A percentile compares a stretch with the other conserved stretches of the same genome.
Conservation (phyloP, 2,888 invertebrate genomes). For the Folsomia candida region DNA sequence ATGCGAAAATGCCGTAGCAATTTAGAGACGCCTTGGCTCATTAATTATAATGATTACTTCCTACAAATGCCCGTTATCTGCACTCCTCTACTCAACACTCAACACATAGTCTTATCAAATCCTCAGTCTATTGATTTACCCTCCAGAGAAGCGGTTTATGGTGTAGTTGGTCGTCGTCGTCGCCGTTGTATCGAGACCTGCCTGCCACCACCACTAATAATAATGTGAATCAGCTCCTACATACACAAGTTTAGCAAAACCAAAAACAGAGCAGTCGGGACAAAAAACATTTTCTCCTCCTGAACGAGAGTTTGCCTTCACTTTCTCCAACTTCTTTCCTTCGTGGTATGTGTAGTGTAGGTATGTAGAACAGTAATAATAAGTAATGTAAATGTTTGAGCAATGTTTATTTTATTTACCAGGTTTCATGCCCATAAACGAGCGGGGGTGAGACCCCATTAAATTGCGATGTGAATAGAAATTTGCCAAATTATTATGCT, state of each 20-base stretch:
- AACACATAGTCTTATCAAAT: constrained; percentile 15
- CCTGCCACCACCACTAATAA: background rate
- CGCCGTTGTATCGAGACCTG: no score
- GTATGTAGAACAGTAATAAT: background rate
- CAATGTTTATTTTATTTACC: background rate
- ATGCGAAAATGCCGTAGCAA: constrained; percentile 3
- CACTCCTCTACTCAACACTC: constrained; percentile 8
- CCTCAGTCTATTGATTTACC: constrained; percentile 9
- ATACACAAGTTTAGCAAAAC: background rate
- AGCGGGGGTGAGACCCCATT: background rate
- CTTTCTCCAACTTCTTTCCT: background rate
- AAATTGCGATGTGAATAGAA: background rate
- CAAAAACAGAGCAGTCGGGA: no score
- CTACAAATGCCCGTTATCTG: constrained; percentile 10
- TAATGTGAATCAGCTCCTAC: background rate
- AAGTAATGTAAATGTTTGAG: background rate
- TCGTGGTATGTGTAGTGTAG: no score
- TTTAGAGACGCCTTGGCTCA: constrained; percentile 18
- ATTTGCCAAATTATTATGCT: background rate
- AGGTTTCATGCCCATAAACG: background rate
- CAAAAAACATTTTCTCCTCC: no score
- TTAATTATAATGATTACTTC: constrained; percentile 22
- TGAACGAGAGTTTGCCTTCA: background rate
- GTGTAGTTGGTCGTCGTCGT: no score
- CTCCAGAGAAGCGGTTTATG: background rate